Percentiles rank a stretch among this genome's conserved stretches.
Conservation (phyloP, 2,113 vertebrate species). For the Epinephelus moara region DNA sequence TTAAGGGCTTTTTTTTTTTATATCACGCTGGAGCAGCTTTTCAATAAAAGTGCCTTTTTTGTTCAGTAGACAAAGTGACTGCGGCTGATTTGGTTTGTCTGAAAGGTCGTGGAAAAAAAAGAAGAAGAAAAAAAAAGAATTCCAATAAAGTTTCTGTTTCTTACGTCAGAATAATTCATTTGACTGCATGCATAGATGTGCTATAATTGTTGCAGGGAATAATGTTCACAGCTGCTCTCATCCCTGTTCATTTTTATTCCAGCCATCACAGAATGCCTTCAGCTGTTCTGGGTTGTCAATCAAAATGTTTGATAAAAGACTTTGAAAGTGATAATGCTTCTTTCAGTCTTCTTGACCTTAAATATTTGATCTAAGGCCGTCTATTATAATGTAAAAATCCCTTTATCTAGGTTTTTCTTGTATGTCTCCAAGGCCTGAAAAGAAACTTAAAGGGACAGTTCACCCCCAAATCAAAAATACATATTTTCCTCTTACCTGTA, state of each 20-base stretch:
- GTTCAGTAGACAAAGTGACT: conserved; percentile 58
- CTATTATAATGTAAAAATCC: not conserved
- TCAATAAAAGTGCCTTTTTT: conserved; percentile 58
- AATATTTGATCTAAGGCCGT: conserved; percentile 19
- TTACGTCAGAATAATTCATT: conserved; percentile 49
- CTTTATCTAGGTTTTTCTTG: not conserved
- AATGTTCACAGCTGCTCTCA: not conserved
- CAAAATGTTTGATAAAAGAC: conserved; percentile 21
- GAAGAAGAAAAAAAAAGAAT: conserved; percentile 20
- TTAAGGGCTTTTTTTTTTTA: conserved; percentile 48
- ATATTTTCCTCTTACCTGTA: no score
- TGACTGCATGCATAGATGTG: conserved; percentile 42
- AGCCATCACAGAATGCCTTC: no score
- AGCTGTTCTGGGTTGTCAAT: not conserved
- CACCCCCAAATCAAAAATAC: no score
- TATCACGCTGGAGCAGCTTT: conserved; percentile 59
- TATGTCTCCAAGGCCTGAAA: not conserved
- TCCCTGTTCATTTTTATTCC: no score
- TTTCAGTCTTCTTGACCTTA: conserved; percentile 15
- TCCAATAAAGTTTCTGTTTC: conserved; percentile 43
- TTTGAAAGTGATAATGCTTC: conserved; percentile 3
- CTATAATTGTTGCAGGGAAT: conserved; percentile 4
- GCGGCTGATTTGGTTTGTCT: conserved; percentile 57
- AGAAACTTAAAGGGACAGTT: not conserved
- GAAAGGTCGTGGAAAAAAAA: not conserved